Evolutionary conservation across 2,797 vertebrate species (phyloP).

Genomic region (Fundulus diaphanus): DNA sequence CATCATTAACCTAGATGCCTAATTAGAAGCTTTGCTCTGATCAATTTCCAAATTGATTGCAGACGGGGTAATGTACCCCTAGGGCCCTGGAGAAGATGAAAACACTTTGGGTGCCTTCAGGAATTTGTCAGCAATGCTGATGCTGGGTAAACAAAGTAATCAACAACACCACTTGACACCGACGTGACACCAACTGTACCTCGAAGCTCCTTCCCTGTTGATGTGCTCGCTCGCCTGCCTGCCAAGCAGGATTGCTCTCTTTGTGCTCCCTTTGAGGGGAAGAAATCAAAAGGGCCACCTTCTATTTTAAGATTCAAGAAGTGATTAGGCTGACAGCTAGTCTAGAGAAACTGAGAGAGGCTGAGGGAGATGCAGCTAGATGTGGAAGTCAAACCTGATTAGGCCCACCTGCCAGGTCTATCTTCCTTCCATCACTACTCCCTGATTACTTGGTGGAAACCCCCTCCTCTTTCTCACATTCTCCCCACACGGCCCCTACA

Average conservation of each 20-base stretch:
- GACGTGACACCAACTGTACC: slow-evolving; percentile 52
- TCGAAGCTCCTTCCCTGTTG: slow-evolving; percentile 26
- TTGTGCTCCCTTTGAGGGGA: slow-evolving; percentile 53
- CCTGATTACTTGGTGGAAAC: slow-evolving; percentile 65
- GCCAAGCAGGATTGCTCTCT: slow-evolving; percentile 53
- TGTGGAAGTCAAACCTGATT: slow-evolving; percentile 80
- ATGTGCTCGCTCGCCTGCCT: slow-evolving; percentile 37
- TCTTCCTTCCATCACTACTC: slow-evolving; percentile 58
- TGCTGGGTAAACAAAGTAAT: slow-evolving; percentile 81
- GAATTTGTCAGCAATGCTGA: slow-evolving; percentile 72
- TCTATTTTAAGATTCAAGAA: slow-evolving; percentile 74
- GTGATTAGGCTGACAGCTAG: slow-evolving; percentile 78
- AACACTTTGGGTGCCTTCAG: slow-evolving; percentile 72
- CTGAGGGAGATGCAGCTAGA: slow-evolving; percentile 48
- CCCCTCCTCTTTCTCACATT: slow-evolving; percentile 31
- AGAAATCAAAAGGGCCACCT: slow-evolving; percentile 69
- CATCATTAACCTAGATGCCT: slow-evolving; percentile 77
- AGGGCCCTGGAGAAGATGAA: slow-evolving; percentile 56
- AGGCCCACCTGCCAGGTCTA: slow-evolving; percentile 75
- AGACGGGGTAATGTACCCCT: slow-evolving; percentile 69
- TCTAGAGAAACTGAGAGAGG: slow-evolving; percentile 45
- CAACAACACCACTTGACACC: slow-evolving; percentile 64
- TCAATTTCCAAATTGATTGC: slow-evolving; percentile 81
- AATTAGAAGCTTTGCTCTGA: slow-evolving; percentile 79
- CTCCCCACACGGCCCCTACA: slow-evolving; percentile 37